Evolutionary conservation across 2,888 invertebrate species (phyloP).

Genomic region (Leptarthrus brevirostris): DNA sequence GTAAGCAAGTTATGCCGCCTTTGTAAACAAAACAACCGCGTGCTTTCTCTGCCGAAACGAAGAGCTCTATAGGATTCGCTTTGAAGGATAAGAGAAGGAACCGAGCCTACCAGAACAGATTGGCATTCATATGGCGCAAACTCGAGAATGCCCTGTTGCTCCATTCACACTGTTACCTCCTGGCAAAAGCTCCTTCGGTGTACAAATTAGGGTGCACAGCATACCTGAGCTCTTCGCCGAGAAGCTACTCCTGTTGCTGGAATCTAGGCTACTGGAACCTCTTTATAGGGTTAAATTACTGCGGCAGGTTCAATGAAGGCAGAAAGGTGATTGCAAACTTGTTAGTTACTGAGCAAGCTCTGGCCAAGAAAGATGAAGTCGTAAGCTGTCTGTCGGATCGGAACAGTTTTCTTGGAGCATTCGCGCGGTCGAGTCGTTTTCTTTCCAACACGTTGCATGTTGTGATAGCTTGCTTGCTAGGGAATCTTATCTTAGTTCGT

Average conservation of each 20-base stretch:
- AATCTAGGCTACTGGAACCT: constrained; percentile 35
- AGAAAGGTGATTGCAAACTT: constrained; percentile 33
- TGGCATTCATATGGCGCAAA: not conserved
- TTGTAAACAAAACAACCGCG: constrained; percentile 18
- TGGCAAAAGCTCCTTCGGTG: not conserved
- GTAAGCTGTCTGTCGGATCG: constrained; percentile 3
- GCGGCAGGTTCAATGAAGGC: constrained; percentile 14
- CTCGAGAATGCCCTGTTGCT: constrained; percentile 17
- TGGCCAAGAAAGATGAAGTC: constrained; percentile 8
- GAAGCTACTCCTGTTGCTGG: not conserved
- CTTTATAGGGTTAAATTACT: constrained; percentile 29
- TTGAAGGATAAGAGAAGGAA: not conserved
- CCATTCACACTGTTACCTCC: not conserved
- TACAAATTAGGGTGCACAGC: not conserved
- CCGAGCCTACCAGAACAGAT: not conserved
- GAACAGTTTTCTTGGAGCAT: constrained; percentile 40
- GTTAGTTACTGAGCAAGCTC: constrained; percentile 32
- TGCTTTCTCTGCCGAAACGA: not conserved
- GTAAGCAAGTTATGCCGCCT: not conserved
- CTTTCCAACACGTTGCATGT: too few relatives aligned
- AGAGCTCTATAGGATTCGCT: not conserved
- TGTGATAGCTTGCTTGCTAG: too few relatives aligned
- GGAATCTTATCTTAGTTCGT: too few relatives aligned
- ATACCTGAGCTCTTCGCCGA: constrained; percentile 6
- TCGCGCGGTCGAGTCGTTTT: constrained; percentile 32